Evolutionary conservation across 2,888 invertebrate genomes (phyloP).

Genomic region (Lapara coniferarum): DNA sequence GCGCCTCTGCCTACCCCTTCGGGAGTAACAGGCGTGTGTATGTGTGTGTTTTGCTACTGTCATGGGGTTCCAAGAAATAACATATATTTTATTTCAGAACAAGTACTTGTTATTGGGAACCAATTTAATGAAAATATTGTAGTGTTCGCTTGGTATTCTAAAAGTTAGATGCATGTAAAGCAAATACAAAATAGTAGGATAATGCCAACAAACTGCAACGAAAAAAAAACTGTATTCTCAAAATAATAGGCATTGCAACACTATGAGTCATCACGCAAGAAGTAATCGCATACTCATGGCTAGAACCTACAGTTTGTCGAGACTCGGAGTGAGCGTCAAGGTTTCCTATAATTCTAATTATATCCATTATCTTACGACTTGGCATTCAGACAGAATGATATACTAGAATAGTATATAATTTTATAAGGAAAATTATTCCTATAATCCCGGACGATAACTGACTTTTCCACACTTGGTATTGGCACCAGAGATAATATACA

Average conservation of each 20-base stretch:
- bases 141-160: not conserved
- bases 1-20: no score
- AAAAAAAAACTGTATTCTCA: not conserved
- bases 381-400: constrained; percentile 39
- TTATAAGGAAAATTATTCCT: not conserved
- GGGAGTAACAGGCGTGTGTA: no score
- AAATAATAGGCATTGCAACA: constrained; percentile 4
- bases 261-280: constrained; percentile 9
- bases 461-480: not conserved
- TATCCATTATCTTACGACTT: constrained; percentile 36
- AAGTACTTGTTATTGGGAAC: no score
- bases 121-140: no score
- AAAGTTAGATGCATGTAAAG: not conserved
- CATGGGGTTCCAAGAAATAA: no score
- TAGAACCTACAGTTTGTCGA: not conserved
- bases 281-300: constrained; percentile 4
- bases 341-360: constrained; percentile 32
- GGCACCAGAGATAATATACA: not conserved
- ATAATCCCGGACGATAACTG: not conserved
- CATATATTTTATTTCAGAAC: no score
- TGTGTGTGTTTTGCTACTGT: no score
- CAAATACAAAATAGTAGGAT: not conserved
- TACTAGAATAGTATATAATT: constrained; percentile 34
- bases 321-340: constrained; percentile 23
- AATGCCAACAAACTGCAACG: no score